Evolutionary conservation across 2,113 vertebrate species (phyloP).

Genomic region (Coturnix japonica): DNA sequence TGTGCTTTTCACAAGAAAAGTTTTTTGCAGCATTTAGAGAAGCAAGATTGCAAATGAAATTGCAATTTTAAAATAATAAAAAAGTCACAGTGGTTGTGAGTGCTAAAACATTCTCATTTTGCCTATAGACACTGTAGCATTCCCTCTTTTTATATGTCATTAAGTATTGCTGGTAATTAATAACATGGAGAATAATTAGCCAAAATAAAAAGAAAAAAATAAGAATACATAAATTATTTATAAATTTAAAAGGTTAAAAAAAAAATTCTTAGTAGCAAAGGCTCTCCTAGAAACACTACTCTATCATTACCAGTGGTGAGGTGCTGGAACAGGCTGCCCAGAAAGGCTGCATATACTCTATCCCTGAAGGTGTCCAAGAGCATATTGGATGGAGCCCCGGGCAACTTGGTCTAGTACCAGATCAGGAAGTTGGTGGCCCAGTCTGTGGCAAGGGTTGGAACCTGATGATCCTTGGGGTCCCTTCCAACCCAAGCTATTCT

Average conservation of each 20-base stretch:
- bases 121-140: neutral
- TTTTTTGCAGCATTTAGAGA: neutral
- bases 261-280: neutral
- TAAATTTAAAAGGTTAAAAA: neutral
- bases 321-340: too few species aligned
- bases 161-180: neutral
- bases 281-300: neutral
- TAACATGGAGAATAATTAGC: neutral
- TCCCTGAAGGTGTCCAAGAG: too few species aligned
- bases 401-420: too few species aligned
- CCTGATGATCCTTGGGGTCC: too few species aligned
- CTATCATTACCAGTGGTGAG: neutral
- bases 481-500: too few species aligned
- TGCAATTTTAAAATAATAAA: neutral
- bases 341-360: too few species aligned
- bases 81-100: neutral
- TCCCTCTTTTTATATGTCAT: neutral
- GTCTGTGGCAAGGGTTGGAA: too few species aligned
- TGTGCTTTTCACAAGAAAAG: neutral
- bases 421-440: too few species aligned
- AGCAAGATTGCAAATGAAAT: neutral
- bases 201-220: neutral
- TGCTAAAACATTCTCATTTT: neutral
- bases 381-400: too few species aligned
- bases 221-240: neutral